Base-by-base conservation (phyloP, 2,888 invertebrate genomes). In the Oxycera nigricornis region DNA sequence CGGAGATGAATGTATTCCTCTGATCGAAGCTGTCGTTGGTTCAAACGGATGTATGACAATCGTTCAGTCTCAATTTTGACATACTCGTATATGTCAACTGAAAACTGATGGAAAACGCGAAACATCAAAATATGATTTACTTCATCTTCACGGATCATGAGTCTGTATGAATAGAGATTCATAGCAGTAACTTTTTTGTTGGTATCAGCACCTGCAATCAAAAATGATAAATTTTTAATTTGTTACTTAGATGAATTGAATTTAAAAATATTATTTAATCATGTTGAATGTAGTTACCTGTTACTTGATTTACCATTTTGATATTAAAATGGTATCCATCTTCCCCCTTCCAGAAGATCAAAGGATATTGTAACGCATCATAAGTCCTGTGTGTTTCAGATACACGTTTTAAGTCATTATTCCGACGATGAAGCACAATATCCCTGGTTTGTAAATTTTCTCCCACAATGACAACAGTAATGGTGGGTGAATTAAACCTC, bases 321-420 rank as follows among this genome's bases (percentile, higher is more conserved):
- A 78, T 74, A 31, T 77, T 74, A 50, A 79, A 74, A 70, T 79
- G 73, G 76, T 80, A 79, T 77, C 79, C 79, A 77, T 80, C 79
- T 76, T 80, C 77, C 59, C 79, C 79, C 72, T 77, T 77, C 77
- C 79, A 80, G 76, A 80, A 80, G 20, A 80, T 75, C 46, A 81
- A 24, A 9, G 79, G 79, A 77, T 86, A 86, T 76, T 82, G 80
- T 50, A 85, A 74, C n/a, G 83, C 80, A 76, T 84, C 83, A 65
- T 81, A 81, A n/a, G 77, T 78, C 11, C 80, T 76, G 67, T 82
- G 81, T 11, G 79, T 80, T 76, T 81, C 80, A 7, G 52, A 50
- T 28, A 82, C 75, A 73, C 77, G 77, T 70, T 79, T 76, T 46
- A 81, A 20, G 4, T 65, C 52, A 61, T 78, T 77, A 73, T 77